Percentiles rank a stretch among this genome's conserved stretches.
Conservation (phyloP, 2,888 invertebrate species). For the Petrolisthes cinctipes region DNA sequence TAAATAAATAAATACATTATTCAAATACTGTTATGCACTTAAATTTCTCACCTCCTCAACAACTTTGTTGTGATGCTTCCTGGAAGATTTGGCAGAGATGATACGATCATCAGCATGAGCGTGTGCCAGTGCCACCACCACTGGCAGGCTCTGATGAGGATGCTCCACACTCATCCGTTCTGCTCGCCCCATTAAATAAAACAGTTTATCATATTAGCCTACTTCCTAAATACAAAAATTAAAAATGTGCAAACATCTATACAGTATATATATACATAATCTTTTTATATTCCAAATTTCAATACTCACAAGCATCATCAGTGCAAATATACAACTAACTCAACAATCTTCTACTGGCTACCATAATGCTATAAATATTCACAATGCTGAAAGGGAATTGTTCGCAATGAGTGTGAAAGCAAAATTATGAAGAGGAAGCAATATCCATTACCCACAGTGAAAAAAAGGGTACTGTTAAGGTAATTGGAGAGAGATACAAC, state of each 20-base stretch:
- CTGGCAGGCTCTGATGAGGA: conserved; percentile 65
- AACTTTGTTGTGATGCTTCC: background rate
- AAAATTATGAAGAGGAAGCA: too few species aligned
- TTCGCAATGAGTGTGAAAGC: too few species aligned
- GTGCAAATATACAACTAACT: too few species aligned
- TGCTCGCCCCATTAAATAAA: background rate
- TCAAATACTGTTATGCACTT: background rate
- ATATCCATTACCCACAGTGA: too few species aligned
- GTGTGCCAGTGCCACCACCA: conserved; percentile 57
- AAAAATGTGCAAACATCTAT: background rate
- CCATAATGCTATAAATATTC: too few species aligned
- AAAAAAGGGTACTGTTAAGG: too few species aligned
- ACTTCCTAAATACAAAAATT: background rate
- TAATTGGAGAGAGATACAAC: too few species aligned
- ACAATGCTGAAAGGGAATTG: too few species aligned
- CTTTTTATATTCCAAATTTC: background rate
- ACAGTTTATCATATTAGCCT: background rate
- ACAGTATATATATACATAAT: background rate
- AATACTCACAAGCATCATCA: too few species aligned
- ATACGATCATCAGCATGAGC: conserved; percentile 57
- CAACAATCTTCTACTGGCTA: too few species aligned
- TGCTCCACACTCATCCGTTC: conserved; percentile 56
- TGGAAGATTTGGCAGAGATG: background rate
- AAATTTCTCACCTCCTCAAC: conserved; percentile 34
- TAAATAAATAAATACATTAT: background rate